These are phyloP conservation scores for Bombycilla garrulus DNA, from an alignment of 2,113 vertebrate species.

Conservation along the genomic window DNA sequence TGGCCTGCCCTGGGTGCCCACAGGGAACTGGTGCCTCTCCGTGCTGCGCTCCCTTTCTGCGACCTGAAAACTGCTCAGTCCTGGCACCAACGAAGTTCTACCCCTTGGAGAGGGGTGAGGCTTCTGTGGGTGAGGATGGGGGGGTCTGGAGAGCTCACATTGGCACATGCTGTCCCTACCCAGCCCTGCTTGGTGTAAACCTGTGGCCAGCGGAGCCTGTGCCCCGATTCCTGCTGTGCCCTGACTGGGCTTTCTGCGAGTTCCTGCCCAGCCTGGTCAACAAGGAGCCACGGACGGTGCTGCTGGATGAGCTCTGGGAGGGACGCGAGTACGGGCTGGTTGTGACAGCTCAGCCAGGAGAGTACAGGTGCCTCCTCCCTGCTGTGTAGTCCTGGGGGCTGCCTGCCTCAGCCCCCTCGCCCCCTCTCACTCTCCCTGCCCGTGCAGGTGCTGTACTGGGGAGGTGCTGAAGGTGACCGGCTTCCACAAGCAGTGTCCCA, in stretches of 20 bases:
- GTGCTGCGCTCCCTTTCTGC: not conserved
- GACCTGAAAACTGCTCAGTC: not conserved
- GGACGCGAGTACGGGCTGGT: slow-evolving; percentile 82
- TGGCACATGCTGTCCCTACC: not conserved
- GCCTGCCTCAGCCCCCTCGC: not conserved
- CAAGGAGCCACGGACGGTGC: slow-evolving; percentile 64
- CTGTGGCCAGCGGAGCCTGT: slow-evolving; percentile 78
- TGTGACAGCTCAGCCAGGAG: slow-evolving; percentile 76
- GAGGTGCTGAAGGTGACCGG: slow-evolving; percentile 84
- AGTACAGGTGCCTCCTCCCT: slow-evolving; percentile 78
- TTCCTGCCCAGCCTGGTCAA: slow-evolving; percentile 77
- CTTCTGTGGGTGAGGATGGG: accelerated
- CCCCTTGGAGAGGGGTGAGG: not conserved
- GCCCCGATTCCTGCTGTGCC: slow-evolving; percentile 82
- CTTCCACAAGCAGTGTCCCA: slow-evolving; percentile 85
- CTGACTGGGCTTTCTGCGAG: slow-evolving; percentile 87
- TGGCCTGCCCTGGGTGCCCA: not conserved
- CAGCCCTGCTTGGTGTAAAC: slow-evolving; percentile 88
- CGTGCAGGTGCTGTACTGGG: slow-evolving; percentile 77
- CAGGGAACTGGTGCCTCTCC: not conserved
- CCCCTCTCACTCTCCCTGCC: not conserved
- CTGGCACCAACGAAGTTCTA: not conserved
- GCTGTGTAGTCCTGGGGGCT: not conserved
- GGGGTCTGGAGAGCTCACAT: accelerated
- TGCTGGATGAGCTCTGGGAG: slow-evolving; percentile 83